Conservation (phyloP, 1,140 invertebrate species). For the Platyscapa corneri region DNA sequence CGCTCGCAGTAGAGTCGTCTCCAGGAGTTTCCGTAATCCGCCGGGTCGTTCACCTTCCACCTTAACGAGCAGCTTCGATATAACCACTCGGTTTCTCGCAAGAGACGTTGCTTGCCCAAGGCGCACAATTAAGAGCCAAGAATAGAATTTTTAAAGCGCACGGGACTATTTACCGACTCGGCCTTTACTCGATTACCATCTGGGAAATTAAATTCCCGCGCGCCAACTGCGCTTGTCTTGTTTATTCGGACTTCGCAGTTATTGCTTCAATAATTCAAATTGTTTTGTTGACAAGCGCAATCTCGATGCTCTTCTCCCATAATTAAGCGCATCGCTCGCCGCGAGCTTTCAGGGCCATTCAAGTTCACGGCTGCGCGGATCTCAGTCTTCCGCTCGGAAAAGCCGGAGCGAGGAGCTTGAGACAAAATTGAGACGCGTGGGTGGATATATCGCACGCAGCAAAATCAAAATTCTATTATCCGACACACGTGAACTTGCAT, state of each 20-base stretch:
- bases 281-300: neutral
- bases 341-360: too few relatives aligned
- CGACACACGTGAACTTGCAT: neutral
- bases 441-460: neutral
- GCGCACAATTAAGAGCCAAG: neutral
- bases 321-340: neutral
- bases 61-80: slow-evolving; percentile 50
- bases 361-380: too few relatives aligned
- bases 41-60: slow-evolving; percentile 64
- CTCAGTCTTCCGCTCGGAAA: too few relatives aligned
- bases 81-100: neutral
- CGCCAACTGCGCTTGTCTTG: too few relatives aligned
- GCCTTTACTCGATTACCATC: neutral
- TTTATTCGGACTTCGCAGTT: too few relatives aligned
- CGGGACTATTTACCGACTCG: neutral
- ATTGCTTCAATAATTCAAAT: neutral
- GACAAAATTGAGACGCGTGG: too few relatives aligned
- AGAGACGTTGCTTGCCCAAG: neutral
- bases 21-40: slow-evolving; percentile 67
- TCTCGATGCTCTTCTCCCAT: neutral
- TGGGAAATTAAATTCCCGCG: too few relatives aligned
- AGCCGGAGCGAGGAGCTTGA: too few relatives aligned
- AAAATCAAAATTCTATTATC: neutral
- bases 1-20: slow-evolving; percentile 69
- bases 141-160: neutral